phyloP scores from a whole-genome alignment of 2,113 vertebrate species.

The Chlamydotis undulata region DNA sequence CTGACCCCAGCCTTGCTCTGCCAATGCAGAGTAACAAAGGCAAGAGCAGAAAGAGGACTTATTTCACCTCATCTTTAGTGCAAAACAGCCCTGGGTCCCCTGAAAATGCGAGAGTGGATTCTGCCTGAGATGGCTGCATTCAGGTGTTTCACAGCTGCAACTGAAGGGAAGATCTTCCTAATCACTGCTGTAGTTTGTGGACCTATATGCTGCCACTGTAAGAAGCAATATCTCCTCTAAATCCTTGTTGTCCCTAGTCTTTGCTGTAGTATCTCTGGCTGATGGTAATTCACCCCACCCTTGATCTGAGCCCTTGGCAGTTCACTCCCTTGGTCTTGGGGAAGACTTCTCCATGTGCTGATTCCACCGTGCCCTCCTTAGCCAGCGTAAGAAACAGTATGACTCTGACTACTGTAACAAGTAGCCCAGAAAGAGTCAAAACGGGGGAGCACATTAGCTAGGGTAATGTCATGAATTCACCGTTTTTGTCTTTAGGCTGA shows the following conservation, averaged over 20 bases:
- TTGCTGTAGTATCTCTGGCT: not conserved
- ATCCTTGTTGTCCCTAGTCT: not conserved
- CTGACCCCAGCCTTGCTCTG: not conserved
- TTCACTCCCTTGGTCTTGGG: not conserved
- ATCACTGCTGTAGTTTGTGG: not conserved
- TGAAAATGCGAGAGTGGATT: not conserved
- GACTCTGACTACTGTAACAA: not conserved
- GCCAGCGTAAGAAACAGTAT: not conserved
- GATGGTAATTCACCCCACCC: not conserved
- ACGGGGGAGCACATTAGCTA: not conserved
- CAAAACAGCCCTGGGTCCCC: not conserved
- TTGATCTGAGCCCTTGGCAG: not conserved
- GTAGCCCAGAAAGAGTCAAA: not conserved
- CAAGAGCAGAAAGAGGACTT: not conserved
- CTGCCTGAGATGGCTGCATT: not conserved
- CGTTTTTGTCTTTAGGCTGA: not conserved
- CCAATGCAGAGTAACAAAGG: not conserved
- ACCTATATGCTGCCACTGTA: not conserved
- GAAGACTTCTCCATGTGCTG: not conserved
- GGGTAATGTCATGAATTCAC: not conserved
- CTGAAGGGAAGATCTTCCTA: not conserved
- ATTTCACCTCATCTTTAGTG: not conserved
- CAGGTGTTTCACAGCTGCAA: not conserved
- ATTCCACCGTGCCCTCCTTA: not conserved
- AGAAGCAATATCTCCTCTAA: not conserved